A percentile compares a stretch with the other conserved stretches of the same genome.
phyloP scores from a whole-genome alignment of 2,113 vertebrate genomes.

The Apus apus region DNA sequence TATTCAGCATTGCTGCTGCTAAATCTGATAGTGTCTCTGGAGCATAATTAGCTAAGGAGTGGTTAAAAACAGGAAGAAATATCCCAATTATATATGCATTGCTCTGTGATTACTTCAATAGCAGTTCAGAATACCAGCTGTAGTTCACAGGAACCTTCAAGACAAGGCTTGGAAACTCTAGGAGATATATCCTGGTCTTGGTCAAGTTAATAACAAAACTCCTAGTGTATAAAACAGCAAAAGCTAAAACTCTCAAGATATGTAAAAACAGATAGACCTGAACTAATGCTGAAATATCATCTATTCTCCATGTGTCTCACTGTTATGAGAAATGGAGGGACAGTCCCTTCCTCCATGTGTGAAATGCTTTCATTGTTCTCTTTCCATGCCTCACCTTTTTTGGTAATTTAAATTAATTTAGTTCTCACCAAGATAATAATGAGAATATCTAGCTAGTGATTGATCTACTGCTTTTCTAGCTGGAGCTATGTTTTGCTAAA shows the following conservation, averaged over 20 bases:
- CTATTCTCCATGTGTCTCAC: neutral
- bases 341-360: neutral
- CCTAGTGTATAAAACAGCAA: neutral
- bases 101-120: neutral
- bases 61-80: neutral
- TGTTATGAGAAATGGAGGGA: neutral
- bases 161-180: neutral
- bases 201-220: neutral
- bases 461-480: neutral
- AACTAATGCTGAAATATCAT: neutral
- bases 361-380: neutral
- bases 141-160: neutral
- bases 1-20: conserved; percentile 16
- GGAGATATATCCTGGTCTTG: neutral
- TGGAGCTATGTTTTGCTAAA: neutral
- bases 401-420: neutral
- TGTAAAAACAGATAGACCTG: neutral
- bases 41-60: conserved; percentile 32
- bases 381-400: neutral
- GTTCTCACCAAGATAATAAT: neutral
- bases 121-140: neutral
- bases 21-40: neutral
- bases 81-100: neutral
- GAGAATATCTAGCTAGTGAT: neutral
- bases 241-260: neutral